A percentile compares a stretch with the other conserved stretches of the same genome.
These are phyloP conservation scores for Glossosoma conforme DNA, from an alignment of 1,140 invertebrate genomes.

Conservation along the genomic window DNA sequence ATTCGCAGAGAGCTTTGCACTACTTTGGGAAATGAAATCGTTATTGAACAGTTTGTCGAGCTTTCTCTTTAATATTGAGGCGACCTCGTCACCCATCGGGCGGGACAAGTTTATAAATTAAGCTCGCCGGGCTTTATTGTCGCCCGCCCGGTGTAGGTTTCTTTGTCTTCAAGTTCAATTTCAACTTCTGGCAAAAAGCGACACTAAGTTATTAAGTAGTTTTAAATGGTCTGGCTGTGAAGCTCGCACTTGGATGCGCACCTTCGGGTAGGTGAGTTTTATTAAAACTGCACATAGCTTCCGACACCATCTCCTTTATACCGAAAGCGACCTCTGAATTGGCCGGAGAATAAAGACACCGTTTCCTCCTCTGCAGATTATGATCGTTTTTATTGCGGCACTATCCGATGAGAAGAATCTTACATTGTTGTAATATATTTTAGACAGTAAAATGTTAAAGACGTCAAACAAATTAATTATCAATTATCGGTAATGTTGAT, in stretches of 20 bases:
- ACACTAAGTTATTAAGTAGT: slow-evolving; percentile 29
- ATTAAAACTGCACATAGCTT: slow-evolving; percentile 16
- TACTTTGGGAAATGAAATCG: no score
- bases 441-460: no score
- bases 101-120: slow-evolving; percentile 11
- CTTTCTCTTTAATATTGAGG: no score
- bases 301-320: slow-evolving; percentile 15
- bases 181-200: slow-evolving; percentile 32
- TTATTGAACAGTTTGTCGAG: no score
- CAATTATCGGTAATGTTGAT: neutral
- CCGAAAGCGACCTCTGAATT: slow-evolving; percentile 13
- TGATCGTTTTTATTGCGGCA: no score
- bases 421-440: no score
- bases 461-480: neutral
- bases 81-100: no score
- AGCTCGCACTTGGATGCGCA: neutral
- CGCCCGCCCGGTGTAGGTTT: slow-evolving; percentile 18
- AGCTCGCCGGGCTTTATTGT: slow-evolving; percentile 13
- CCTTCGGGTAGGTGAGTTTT: slow-evolving; percentile 15
- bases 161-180: slow-evolving; percentile 35
- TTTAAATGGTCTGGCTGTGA: slow-evolving; percentile 26
- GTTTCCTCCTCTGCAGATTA: no score
- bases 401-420: no score
- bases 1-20: no score
- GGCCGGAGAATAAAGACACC: slow-evolving; percentile 1